A percentile compares a stretch with the other conserved stretches of the same genome.
Evolutionary conservation across 1,140 invertebrate species (phyloP).

Genomic region (Ostrea denselamellosa): DNA sequence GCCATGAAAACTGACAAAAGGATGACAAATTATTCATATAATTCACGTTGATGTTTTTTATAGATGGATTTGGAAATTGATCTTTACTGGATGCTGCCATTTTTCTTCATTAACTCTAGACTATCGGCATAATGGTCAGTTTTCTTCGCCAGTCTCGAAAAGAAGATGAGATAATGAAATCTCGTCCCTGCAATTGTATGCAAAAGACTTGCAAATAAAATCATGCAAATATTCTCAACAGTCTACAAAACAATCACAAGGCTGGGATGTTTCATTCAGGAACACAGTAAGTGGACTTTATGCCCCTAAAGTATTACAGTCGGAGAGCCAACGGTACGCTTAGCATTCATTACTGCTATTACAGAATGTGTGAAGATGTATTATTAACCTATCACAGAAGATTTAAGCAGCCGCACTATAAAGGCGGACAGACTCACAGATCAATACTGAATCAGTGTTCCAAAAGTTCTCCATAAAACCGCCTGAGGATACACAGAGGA

Average conservation of each 20-base stretch:
- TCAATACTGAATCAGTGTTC: slow-evolving; percentile 24
- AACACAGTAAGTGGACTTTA: slow-evolving; percentile 1
- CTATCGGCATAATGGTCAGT: neutral
- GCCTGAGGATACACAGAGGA: neutral
- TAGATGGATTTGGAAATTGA: neutral
- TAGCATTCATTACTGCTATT: slow-evolving; percentile 22
- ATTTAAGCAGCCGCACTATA: slow-evolving; percentile 8
- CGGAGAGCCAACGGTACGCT: neutral
- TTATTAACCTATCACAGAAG: slow-evolving; percentile 33
- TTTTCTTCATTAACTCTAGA: neutral
- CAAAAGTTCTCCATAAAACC: neutral
- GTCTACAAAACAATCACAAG: slow-evolving; percentile 26
- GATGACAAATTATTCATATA: neutral
- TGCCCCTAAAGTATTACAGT: neutral
- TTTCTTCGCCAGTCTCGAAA: neutral
- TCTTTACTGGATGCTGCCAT: neutral
- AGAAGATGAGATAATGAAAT: neutral
- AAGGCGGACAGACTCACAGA: slow-evolving; percentile 22
- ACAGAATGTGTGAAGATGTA: slow-evolving; percentile 34
- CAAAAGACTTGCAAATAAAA: slow-evolving; percentile 19
- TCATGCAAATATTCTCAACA: slow-evolving; percentile 21
- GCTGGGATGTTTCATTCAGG: slow-evolving; percentile 13
- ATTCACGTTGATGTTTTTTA: neutral
- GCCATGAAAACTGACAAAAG: neutral
- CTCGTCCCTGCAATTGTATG: neutral